These are phyloP conservation scores for Melanostoma mellinum DNA, from an alignment of 2,888 invertebrate genomes.

Conservation along the genomic window DNA sequence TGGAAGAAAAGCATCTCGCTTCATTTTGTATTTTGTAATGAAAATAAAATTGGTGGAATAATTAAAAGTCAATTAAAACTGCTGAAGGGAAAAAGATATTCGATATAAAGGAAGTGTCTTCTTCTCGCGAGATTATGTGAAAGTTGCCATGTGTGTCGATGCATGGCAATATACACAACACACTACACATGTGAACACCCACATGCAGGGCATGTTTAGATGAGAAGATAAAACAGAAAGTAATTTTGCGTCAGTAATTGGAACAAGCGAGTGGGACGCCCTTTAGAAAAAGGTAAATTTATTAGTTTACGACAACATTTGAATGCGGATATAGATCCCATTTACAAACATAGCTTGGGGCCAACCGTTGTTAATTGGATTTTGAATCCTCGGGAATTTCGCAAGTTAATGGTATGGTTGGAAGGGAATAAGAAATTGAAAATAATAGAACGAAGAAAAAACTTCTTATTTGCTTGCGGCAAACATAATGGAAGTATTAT, in stretches of 20 bases:
- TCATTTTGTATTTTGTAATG: conserved; percentile 45
- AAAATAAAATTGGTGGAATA: conserved; percentile 67
- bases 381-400: conserved; percentile 6
- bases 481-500: too few species aligned
- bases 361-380: conserved; percentile 46
- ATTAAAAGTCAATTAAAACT: conserved; percentile 69
- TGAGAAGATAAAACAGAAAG: conserved; percentile 21
- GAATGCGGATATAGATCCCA: conserved; percentile 24
- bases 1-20: neutral
- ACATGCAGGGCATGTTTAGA: too few species aligned
- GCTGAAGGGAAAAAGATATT: conserved; percentile 48
- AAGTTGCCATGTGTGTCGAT: neutral
- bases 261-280: conserved; percentile 42
- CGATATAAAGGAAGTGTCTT: conserved; percentile 27
- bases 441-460: too few species aligned
- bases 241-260: conserved; percentile 44
- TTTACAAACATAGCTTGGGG: conserved; percentile 7
- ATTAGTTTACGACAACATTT: conserved; percentile 62
- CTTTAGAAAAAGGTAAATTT: conserved; percentile 27
- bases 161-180: neutral
- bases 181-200: neutral
- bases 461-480: too few species aligned
- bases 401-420: too few species aligned
- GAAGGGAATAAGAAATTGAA: too few species aligned
- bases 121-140: neutral